Conservation (phyloP, 1,140 invertebrate genomes). For the Coboldia fuscipes region DNA sequence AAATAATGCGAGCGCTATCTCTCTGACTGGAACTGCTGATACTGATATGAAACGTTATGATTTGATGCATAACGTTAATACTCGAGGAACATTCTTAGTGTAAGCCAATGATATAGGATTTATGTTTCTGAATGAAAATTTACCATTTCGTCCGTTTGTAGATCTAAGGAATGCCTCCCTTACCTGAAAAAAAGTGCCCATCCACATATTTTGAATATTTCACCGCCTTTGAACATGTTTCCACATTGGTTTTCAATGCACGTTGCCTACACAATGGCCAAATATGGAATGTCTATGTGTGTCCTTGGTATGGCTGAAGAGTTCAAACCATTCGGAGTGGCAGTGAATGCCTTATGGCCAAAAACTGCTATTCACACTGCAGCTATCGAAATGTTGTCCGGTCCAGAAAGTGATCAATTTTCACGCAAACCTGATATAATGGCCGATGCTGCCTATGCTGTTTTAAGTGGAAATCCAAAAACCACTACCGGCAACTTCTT, state of each 20-base stretch:
- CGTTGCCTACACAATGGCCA: slow-evolving; percentile 89
- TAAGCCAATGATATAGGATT: slow-evolving; percentile 16
- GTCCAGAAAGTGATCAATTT: slow-evolving; percentile 28
- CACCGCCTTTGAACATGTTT: slow-evolving; percentile 74
- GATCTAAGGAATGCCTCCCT: slow-evolving; percentile 63
- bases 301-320: slow-evolving; percentile 86
- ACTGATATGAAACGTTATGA: slow-evolving; percentile 89
- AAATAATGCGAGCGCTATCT: slow-evolving; percentile 90
- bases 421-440: slow-evolving; percentile 74
- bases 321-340: slow-evolving; percentile 57
- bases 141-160: not conserved
- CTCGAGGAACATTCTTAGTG: slow-evolving; percentile 73
- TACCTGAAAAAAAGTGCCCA: slow-evolving; percentile 65
- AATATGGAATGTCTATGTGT: slow-evolving; percentile 96
- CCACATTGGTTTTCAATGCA: slow-evolving; percentile 76
- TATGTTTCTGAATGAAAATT: not conserved
- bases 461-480: slow-evolving; percentile 51
- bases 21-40: slow-evolving; percentile 54
- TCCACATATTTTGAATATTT: slow-evolving; percentile 84
- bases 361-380: slow-evolving; percentile 80
- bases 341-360: slow-evolving; percentile 91
- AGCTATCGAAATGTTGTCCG: slow-evolving; percentile 80
- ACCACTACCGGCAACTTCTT: slow-evolving; percentile 72
- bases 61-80: slow-evolving; percentile 74
- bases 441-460: slow-evolving; percentile 76